Percentiles rank a stretch among this genome's conserved stretches.
These are phyloP conservation scores for Ifrita kowaldi DNA, from an alignment of 2,113 vertebrate genomes.

Conservation along the genomic window DNA sequence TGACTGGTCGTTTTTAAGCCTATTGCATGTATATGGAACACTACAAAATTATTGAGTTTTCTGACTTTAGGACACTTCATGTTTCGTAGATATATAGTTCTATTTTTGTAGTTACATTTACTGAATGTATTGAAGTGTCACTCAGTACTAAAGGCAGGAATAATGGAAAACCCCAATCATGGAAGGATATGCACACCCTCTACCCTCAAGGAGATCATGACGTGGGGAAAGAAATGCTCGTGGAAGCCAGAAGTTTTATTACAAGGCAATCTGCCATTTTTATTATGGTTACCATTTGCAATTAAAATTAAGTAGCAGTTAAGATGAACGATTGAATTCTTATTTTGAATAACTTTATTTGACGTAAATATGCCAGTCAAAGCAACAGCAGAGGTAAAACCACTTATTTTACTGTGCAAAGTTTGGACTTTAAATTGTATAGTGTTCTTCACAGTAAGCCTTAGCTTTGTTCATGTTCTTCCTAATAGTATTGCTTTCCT, in stretches of 20 bases:
- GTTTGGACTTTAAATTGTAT: background rate
- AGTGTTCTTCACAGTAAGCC: background rate
- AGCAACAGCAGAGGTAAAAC: background rate
- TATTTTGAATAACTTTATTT: background rate
- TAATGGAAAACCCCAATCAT: slow-evolving; percentile 53
- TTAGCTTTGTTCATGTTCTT: background rate
- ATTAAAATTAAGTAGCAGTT: background rate
- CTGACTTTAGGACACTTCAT: slow-evolving; percentile 30
- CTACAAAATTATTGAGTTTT: background rate
- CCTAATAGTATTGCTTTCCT: background rate
- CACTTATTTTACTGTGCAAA: background rate
- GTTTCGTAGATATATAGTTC: background rate
- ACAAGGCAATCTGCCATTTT: background rate
- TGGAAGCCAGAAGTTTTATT: background rate
- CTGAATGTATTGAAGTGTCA: slow-evolving; percentile 51
- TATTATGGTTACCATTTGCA: background rate
- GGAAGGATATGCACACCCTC: background rate
- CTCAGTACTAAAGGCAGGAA: slow-evolving; percentile 43
- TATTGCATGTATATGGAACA: background rate
- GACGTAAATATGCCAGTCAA: background rate
- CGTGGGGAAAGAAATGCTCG: slow-evolving; percentile 39
- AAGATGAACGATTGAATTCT: background rate
- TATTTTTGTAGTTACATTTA: background rate
- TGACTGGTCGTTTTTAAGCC: background rate
- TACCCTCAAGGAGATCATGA: slow-evolving; percentile 72